These are phyloP conservation scores for Arctocebus calabarensis DNA, from an alignment of 2,797 vertebrate genomes.

Conservation along the genomic window DNA sequence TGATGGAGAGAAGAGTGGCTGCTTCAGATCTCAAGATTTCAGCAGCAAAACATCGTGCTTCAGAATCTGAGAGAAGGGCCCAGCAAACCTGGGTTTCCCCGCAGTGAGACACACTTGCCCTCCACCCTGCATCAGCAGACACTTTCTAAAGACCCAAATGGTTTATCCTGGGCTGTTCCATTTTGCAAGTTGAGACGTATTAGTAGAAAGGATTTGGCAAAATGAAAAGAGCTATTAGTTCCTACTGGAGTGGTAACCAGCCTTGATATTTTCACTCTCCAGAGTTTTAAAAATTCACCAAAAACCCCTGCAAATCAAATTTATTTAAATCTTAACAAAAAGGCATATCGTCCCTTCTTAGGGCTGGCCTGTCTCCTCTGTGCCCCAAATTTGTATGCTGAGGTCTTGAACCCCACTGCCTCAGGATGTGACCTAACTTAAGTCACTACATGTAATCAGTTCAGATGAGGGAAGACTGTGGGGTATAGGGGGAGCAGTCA, in stretches of 20 bases:
- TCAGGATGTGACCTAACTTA: no score
- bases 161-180: background rate
- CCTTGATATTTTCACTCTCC: background rate
- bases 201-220: background rate
- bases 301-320: background rate
- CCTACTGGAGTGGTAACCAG: background rate
- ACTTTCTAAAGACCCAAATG: rapidly evolving
- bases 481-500: rapidly evolving
- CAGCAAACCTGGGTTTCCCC: rapidly evolving
- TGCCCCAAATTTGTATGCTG: rapidly evolving
- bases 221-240: background rate
- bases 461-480: rapidly evolving
- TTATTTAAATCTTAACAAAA: background rate
- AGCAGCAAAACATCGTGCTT: rapidly evolving
- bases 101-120: rapidly evolving
- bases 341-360: background rate
- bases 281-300: background rate
- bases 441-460: rapidly evolving
- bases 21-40: rapidly evolving
- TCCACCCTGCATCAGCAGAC: background rate
- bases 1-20: no score
- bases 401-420: no score
- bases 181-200: background rate
- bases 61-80: rapidly evolving
- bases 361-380: background rate